A percentile compares a stretch with the other conserved stretches of the same genome.
phyloP scores from a whole-genome alignment of 2,888 invertebrate genomes.

The Chymomyza procnemis region DNA sequence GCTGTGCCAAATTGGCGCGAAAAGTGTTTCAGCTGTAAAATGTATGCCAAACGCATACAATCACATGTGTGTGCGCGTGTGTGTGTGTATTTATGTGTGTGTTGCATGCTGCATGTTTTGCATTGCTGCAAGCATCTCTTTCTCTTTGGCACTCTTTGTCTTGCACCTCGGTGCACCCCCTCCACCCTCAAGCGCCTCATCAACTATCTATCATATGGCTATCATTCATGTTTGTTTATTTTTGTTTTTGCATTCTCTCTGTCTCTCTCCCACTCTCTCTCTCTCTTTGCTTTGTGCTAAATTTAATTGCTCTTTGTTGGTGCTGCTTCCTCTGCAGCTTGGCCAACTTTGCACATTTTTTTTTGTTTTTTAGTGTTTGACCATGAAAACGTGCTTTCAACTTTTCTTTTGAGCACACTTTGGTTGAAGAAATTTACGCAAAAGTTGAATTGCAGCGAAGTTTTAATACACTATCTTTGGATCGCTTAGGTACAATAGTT shows the following conservation, averaged over 20 bases:
- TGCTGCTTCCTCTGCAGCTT: background rate
- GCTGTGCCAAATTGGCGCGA: conserved; percentile 61
- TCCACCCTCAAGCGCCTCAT: conserved; percentile 48
- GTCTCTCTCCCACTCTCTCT: background rate
- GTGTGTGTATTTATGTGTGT: conserved; percentile 4
- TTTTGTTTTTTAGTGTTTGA: conserved; percentile 19
- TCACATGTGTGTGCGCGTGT: conserved; percentile 22
- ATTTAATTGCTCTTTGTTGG: conserved; percentile 9
- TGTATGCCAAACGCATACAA: conserved; percentile 51
- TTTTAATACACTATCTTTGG: background rate
- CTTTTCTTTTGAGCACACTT: conserved; percentile 10
- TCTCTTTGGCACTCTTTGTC: background rate
- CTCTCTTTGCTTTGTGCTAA: background rate
- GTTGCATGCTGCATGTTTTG: background rate
- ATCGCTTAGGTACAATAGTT: too few species aligned
- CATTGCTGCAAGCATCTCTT: conserved; percentile 24
- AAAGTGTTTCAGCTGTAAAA: conserved; percentile 65
- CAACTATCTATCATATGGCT: conserved; percentile 32
- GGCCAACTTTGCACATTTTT: background rate
- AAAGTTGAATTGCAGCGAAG: background rate
- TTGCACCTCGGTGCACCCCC: conserved; percentile 17
- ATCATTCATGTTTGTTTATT: conserved; percentile 53
- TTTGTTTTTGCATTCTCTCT: background rate
- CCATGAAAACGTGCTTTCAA: conserved; percentile 39
- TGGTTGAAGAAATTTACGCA: background rate